These are phyloP conservation scores for Heteromurus nitidus DNA, from an alignment of 2,888 invertebrate genomes.

Conservation along the genomic window DNA sequence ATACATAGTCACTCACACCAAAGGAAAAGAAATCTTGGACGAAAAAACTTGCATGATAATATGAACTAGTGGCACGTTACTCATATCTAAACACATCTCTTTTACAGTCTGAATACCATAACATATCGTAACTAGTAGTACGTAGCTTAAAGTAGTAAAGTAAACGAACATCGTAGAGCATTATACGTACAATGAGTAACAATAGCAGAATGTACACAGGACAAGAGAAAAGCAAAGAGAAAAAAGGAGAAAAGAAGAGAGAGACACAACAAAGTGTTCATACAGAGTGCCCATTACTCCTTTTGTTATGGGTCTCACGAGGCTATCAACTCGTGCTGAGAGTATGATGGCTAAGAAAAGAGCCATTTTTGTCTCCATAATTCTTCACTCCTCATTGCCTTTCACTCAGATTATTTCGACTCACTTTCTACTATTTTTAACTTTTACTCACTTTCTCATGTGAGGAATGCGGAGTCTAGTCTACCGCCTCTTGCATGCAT, in stretches of 20 bases:
- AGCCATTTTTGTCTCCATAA: constrained; percentile 71
- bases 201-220: not conserved
- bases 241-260: constrained; percentile 25
- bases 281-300: constrained; percentile 71
- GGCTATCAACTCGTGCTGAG: constrained; percentile 71
- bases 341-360: constrained; percentile 71
- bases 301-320: constrained; percentile 71
- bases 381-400: constrained; percentile 71
- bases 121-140: not conserved
- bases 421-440: constrained; percentile 49
- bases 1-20: not conserved
- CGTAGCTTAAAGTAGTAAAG: not conserved
- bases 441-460: constrained; percentile 1
- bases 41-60: constrained; percentile 1
- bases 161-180: too few species aligned
- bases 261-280: constrained; percentile 68
- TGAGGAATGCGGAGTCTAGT: not conserved
- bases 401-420: constrained; percentile 69
- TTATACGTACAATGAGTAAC: too few species aligned
- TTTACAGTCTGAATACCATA: not conserved
- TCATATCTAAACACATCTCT: constrained; percentile 26
- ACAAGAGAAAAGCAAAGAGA: constrained; percentile 12
- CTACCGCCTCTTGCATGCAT: not conserved
- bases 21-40: not conserved
- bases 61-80: constrained; percentile 7